A percentile compares a stretch with the other conserved stretches of the same genome.
Conservation (phyloP, 2,888 invertebrate genomes). For the Andrena camellia region DNA sequence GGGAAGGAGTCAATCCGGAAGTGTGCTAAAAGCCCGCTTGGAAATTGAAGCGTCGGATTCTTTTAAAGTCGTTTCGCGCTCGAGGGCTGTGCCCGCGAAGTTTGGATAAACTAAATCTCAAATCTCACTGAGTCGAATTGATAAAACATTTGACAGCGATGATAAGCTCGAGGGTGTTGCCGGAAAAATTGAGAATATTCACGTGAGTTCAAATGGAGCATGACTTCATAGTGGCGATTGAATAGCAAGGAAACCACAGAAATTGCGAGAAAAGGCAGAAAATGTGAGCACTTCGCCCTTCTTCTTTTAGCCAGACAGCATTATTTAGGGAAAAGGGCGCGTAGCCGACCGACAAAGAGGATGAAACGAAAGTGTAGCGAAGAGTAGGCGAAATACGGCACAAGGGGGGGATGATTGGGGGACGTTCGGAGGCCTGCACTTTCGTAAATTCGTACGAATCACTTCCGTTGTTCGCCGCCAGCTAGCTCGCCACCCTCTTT, state of each 20-base stretch:
- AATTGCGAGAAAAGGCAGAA: neutral
- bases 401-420: conserved; percentile 19
- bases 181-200: too few relatives aligned
- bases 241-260: neutral
- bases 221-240: neutral
- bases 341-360: conserved; percentile 3
- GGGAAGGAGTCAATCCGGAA: conserved; percentile 59
- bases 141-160: neutral
- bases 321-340: neutral
- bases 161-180: neutral
- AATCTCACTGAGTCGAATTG: neutral
- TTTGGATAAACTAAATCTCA: conserved; percentile 6
- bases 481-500: conserved; percentile 33
- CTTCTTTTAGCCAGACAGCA: conserved; percentile 4
- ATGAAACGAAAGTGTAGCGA: conserved; percentile 23
- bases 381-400: conserved; percentile 7
- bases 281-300: neutral
- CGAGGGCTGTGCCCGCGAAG: neutral
- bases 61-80: conserved; percentile 40
- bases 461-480: conserved; percentile 59
- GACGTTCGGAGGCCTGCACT: conserved; percentile 41
- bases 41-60: conserved; percentile 55
- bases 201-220: neutral
- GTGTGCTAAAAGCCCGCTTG: conserved; percentile 59
- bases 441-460: conserved; percentile 70